A percentile compares a stretch with the other conserved stretches of the same genome.
These are phyloP conservation scores for Galbula dea DNA, from an alignment of 2,113 vertebrate genomes.

Conservation along the genomic window DNA sequence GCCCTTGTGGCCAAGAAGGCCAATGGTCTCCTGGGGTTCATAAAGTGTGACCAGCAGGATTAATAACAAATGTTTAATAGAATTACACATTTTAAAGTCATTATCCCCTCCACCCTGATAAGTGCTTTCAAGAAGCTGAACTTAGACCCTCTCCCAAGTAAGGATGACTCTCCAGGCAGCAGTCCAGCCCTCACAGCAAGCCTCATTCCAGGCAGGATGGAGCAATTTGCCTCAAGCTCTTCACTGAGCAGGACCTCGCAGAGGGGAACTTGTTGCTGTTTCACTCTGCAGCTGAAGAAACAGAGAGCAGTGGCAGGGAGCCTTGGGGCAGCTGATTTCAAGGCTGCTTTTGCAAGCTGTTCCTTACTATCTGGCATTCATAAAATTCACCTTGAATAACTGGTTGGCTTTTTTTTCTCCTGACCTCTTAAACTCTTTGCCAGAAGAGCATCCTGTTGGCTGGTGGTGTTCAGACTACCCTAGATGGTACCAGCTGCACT, in stretches of 20 bases:
- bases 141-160: background rate
- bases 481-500: background rate
- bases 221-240: background rate
- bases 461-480: background rate
- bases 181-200: background rate
- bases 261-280: conserved; percentile 23
- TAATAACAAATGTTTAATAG: no score
- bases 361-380: background rate
- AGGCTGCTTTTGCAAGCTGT: background rate
- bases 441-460: background rate
- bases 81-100: background rate
- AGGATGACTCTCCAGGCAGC: background rate
- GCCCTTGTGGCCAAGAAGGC: no score
- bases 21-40: no score
- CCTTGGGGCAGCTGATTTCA: conserved; percentile 5
- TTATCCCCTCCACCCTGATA: background rate
- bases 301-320: conserved; percentile 31
- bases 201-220: background rate
- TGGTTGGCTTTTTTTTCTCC: background rate
- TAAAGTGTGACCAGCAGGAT: no score
- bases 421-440: background rate
- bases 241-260: background rate
- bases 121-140: background rate
- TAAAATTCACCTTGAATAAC: background rate
- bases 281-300: conserved; percentile 55